These are phyloP conservation scores for Tapirus indicus DNA, from an alignment of 2,797 vertebrate genomes.

Conservation along the genomic window DNA sequence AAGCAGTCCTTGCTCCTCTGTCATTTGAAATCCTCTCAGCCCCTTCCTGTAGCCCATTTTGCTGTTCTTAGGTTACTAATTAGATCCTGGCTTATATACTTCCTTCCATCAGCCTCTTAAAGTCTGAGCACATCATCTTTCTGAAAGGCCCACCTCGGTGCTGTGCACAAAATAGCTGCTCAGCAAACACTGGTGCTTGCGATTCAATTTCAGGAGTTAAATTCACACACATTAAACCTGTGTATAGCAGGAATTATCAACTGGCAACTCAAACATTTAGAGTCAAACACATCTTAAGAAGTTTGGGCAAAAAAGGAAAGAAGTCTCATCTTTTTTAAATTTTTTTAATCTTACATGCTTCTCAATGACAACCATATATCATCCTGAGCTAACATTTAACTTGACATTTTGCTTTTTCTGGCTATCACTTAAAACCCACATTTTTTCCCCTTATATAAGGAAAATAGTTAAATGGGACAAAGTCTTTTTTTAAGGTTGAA, in stretches of 20 bases:
- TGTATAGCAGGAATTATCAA: background rate
- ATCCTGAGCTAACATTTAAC: constrained; percentile 60
- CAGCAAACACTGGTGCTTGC: background rate
- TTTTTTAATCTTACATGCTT: background rate
- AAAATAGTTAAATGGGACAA: constrained; percentile 60
- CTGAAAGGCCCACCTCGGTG: background rate
- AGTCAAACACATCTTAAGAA: background rate
- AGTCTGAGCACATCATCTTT: background rate
- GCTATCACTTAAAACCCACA: constrained; percentile 63
- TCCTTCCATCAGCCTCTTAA: background rate
- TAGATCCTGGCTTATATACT: background rate
- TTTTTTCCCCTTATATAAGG: constrained; percentile 39
- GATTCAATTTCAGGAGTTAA: constrained; percentile 11
- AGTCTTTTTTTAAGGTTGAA: constrained; percentile 48
- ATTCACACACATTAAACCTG: constrained; percentile 27
- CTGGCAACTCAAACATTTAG: constrained; percentile 3
- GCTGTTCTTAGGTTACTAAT: background rate
- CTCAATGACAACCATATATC: constrained; percentile 65
- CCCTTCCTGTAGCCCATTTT: background rate
- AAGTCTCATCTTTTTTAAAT: background rate
- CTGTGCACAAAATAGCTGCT: background rate
- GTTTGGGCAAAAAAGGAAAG: background rate
- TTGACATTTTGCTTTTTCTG: constrained; percentile 69
- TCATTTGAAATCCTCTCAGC: background rate
- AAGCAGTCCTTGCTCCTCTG: background rate